Percentiles rank a stretch among this genome's conserved stretches.
Conservation (phyloP, 1,140 invertebrate genomes). For the Sycophila sp. region DNA sequence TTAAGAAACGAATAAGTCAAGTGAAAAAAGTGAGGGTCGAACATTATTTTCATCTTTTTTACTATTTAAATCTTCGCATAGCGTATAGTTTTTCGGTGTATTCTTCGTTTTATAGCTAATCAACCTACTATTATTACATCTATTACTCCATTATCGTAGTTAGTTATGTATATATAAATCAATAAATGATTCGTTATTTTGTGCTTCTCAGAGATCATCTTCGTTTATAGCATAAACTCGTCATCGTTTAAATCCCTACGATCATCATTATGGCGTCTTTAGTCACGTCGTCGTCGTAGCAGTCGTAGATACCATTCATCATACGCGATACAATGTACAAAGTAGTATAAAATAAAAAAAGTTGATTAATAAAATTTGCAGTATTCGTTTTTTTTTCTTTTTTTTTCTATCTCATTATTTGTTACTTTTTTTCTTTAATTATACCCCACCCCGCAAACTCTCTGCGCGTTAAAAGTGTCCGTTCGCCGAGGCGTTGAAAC, state of each 20-base stretch:
- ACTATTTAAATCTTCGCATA: slow-evolving; percentile 20
- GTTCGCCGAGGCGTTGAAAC: slow-evolving; percentile 19
- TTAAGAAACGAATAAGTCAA: slow-evolving; percentile 15
- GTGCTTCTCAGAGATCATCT: slow-evolving; percentile 66
- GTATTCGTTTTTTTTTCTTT: slow-evolving; percentile 42
- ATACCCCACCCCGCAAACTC: too few species aligned
- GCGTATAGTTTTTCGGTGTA: slow-evolving; percentile 8
- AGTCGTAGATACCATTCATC: slow-evolving; percentile 32
- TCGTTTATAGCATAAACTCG: slow-evolving; percentile 24
- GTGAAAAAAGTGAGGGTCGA: slow-evolving; percentile 5
- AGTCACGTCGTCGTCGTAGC: slow-evolving; percentile 31
- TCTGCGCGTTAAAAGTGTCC: too few species aligned
- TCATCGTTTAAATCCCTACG: slow-evolving; percentile 20
- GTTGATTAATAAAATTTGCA: slow-evolving; percentile 60
- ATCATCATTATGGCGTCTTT: slow-evolving; percentile 8
- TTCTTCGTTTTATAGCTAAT: slow-evolving; percentile 46
- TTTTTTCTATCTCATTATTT: too few species aligned
- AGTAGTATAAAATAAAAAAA: slow-evolving; percentile 66
- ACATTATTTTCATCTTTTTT: too few species aligned
- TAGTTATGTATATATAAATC: slow-evolving; percentile 64
- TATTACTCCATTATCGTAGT: slow-evolving; percentile 47
- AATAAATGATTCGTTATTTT: slow-evolving; percentile 63
- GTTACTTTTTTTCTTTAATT: too few species aligned
- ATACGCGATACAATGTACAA: slow-evolving; percentile 62
- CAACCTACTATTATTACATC: slow-evolving; percentile 50